Percentiles rank a stretch among this genome's conserved stretches.
Evolutionary conservation across 1,140 invertebrate species (phyloP).

Genomic region (Scaptomyza montana): DNA sequence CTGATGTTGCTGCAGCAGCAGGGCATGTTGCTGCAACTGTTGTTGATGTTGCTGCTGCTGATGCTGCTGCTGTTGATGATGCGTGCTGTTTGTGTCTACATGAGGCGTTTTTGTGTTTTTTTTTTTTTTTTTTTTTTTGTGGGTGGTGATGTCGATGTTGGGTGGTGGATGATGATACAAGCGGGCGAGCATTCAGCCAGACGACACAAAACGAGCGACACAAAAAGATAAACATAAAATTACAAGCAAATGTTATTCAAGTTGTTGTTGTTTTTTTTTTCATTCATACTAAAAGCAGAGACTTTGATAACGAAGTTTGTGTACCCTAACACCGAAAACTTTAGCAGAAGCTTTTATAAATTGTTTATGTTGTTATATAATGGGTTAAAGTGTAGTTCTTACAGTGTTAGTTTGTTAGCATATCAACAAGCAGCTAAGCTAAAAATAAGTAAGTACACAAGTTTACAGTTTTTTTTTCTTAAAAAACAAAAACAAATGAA

Average conservation of each 20-base stretch:
- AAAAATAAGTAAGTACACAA: too few species aligned
- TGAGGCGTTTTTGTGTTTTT: constrained; percentile 35
- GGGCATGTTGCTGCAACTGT: constrained; percentile 58
- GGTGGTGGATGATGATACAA: constrained; percentile 51
- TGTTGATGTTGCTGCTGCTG: constrained; percentile 44
- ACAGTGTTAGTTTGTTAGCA: background rate
- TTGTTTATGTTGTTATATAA: background rate
- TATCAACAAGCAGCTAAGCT: too few species aligned
- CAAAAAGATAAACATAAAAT: constrained; percentile 56
- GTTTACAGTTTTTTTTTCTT: too few species aligned
- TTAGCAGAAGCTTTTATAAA: background rate
- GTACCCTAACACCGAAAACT: constrained; percentile 40
- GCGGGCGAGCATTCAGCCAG: constrained; percentile 55
- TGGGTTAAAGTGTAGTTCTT: background rate
- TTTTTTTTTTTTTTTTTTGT: constrained; percentile 30
- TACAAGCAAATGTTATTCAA: constrained; percentile 78
- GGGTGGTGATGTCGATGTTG: constrained; percentile 26
- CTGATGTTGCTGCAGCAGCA: constrained; percentile 78
- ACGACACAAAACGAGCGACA: constrained; percentile 59
- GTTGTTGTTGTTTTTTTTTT: constrained; percentile 21
- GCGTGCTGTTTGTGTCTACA: constrained; percentile 76
- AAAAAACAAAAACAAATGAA: too few species aligned
- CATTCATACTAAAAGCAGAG: background rate
- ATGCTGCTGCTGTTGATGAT: constrained; percentile 60
- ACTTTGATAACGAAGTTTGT: constrained; percentile 25